Base-by-base conservation (phyloP, 2,797 vertebrate genomes). In the Aythya fuligula region DNA sequence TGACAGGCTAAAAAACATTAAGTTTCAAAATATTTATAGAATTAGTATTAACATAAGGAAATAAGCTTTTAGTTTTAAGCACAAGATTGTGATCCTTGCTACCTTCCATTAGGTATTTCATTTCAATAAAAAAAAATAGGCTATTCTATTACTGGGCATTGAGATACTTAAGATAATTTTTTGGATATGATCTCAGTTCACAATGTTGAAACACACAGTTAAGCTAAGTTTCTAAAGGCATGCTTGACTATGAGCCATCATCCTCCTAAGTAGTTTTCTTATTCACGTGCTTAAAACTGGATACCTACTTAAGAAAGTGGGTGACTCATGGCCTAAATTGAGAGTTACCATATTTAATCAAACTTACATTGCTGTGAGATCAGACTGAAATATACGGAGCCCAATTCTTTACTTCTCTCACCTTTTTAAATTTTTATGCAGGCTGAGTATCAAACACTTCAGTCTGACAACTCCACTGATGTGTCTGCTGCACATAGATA, bases 221-320 rank as follows among this genome's bases (percentile, higher is more conserved):
- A 54, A 71, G 21, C 12, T 54, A 34, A 39, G 41, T 61, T 73
- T 87, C 60, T 85, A 62, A 80, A 67, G 8, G 70, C 41, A 51
- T 39, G 18, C 39, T 76, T 81, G 51, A 61, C n/a, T 34, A 8
- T n/a, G 58, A 84, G 60, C 24, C 6, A 34, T 77, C 61, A 71
- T 57, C 38, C 36, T 83, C 49, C 61, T 67, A 1, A 75, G 58
- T 88, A n/a, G 22, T 28, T 49, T 7, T 71, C 53, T 93, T 86
- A 88, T 57, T 93, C 75, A 82, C 78, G 39, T 65, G 54, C 76
- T 84, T 94, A 91, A 90, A 96, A 80, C 13, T 36, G 58, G 54
- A 81, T 77, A 34, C 34, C 76, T 90, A 0, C 66, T 75, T 69
- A 60, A 65, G 89, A 34, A 91, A 74, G 27, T 9, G 45, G 9